Base-by-base conservation (phyloP, 2,888 invertebrate species). In the Xanthia icteritia region DNA sequence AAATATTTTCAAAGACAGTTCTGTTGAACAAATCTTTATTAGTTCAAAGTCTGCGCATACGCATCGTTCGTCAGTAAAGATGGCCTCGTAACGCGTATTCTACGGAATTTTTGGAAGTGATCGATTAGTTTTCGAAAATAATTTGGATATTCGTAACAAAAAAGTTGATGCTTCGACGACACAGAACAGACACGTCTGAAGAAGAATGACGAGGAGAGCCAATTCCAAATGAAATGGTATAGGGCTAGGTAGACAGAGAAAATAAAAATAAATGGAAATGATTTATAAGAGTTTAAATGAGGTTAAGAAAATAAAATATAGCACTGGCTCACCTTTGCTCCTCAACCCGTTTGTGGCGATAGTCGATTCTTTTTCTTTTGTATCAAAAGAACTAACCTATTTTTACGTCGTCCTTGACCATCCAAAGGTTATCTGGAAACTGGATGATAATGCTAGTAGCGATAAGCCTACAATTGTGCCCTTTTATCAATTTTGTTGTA, bases 11-110 rank as follows among this genome's bases (percentile, higher is more conserved):
- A 84, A 84, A 79, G 79, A 73, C 56, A n/a, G 69, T 56, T 63
- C 83, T 84, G 86, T 84, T 86, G 13, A 23, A 73, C 58, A 77
- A 85, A 82, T 83, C 86, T 82, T 78, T 56, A 86, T 84, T 83
- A 54, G 84, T 75, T 75, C 79, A 86, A 86, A 84, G 83, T 84
- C 86, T 86, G 77, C 60, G 56, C 60, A 23, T 17, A 51, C 60
- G 54, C 54, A 66, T 42, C 13, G 15, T n/a, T 31, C 23, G 11
- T 67, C 9, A 64, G 2, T 45, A 69, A 63, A 67, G 27, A 36
- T n/a, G 17, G 39, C 39, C 51, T 45, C 39, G 45, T 54, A 54
- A 31, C 5, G 17, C 1, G 23, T 45, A 39, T 36, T 65, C 36
- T 45, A 39, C 1, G 58, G 63, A 76, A 77, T 71, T 36, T 58